phyloP scores from a whole-genome alignment of 2,797 vertebrate genomes.

The Gambusia yucatana region DNA sequence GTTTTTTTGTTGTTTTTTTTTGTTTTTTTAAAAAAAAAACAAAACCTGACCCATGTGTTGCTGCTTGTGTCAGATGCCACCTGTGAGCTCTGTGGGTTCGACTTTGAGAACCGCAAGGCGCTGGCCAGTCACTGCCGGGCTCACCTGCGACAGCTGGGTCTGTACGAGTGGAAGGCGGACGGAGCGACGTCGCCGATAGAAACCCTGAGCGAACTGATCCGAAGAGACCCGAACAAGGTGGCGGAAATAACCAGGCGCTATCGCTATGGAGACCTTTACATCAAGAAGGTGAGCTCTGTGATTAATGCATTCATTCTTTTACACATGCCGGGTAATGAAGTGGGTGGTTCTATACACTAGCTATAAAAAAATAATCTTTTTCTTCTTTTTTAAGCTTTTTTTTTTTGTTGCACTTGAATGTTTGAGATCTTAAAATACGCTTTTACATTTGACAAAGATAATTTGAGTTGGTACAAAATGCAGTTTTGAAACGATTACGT shows the following conservation, averaged over 20 bases:
- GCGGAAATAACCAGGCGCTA: constrained; percentile 89
- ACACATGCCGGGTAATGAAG: not conserved
- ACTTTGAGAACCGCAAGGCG: constrained; percentile 95
- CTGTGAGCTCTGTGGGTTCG: constrained; percentile 93
- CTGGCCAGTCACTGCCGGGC: constrained; percentile 93
- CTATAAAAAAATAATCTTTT: not conserved
- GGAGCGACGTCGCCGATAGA: constrained; percentile 92
- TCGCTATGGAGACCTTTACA: constrained; percentile 87
- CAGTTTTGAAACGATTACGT: not conserved
- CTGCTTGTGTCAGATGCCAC: constrained; percentile 78
- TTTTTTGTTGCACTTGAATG: not conserved
- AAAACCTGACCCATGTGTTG: not conserved
- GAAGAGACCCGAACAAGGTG: constrained; percentile 86
- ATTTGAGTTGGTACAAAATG: not conserved
- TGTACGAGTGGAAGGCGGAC: constrained; percentile 91
- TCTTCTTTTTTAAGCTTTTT: not conserved
- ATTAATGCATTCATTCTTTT: not conserved
- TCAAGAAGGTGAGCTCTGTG: constrained; percentile 85
- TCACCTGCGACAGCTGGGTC: constrained; percentile 91
- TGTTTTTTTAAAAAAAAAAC: too few relatives aligned
- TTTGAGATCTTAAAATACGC: not conserved
- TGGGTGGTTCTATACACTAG: fast-evolving
- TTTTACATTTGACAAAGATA: not conserved
- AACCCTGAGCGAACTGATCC: constrained; percentile 91
- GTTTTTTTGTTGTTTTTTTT: too few relatives aligned